A percentile compares a stretch with the other conserved stretches of the same genome.
Evolutionary conservation across 2,797 vertebrate genomes (phyloP).

Genomic region (Morelia viridis): DNA sequence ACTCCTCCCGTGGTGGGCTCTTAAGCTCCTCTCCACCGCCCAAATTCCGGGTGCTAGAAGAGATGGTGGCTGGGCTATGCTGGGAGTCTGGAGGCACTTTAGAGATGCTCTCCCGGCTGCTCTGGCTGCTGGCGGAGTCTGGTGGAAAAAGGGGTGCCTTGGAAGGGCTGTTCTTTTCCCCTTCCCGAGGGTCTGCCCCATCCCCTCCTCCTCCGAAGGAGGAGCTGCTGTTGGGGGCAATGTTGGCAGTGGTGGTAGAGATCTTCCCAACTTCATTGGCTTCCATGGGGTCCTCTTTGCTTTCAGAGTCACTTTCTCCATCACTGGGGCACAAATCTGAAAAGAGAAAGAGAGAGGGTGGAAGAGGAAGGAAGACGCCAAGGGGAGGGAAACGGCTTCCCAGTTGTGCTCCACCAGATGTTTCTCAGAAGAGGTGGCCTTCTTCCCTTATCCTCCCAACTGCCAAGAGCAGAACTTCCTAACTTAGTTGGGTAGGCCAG

Average conservation of each 20-base stretch:
- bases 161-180: constrained; percentile 77
- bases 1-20: constrained; percentile 83
- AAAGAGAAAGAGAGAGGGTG: constrained; percentile 12
- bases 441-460: background rate
- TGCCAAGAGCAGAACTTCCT: background rate
- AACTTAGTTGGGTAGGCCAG: background rate
- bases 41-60: constrained; percentile 88
- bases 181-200: constrained; percentile 76
- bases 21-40: constrained; percentile 77
- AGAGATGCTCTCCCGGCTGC: constrained; percentile 76
- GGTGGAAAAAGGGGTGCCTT: constrained; percentile 71
- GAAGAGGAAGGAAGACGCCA: background rate
- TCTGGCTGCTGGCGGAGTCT: constrained; percentile 71
- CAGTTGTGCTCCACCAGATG: background rate
- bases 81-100: constrained; percentile 82
- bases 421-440: too few species aligned
- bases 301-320: constrained; percentile 92
- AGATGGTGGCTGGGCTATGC: constrained; percentile 89
- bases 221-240: constrained; percentile 52
- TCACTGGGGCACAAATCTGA: constrained; percentile 93
- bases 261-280: constrained; percentile 87
- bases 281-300: constrained; percentile 88
- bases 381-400: too few species aligned
- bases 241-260: constrained; percentile 81
- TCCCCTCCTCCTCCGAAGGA: constrained; percentile 38